Evolutionary conservation across 2,113 vertebrate genomes (phyloP), one percentile per base, ranked within the genome.

Genomic region (Chloropsis cyanopogon): DNA sequence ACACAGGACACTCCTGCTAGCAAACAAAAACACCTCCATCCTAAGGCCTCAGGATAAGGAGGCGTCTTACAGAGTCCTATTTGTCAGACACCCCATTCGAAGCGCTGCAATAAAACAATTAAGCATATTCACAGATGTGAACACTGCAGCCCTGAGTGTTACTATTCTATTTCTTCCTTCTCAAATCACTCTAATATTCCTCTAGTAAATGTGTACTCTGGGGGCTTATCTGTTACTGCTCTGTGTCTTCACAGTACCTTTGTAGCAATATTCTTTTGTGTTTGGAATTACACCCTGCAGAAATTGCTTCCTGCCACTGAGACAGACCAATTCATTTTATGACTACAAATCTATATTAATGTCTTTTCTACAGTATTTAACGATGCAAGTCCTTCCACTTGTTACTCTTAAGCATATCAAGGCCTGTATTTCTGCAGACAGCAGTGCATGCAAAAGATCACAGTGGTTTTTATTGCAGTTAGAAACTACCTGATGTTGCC

Each of bases 301-400:
- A 96, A 94, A 83, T 75, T 16, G 4, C 86, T 94, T 95, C 76
- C 88, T 92, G 92, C 57, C 71, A 81, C 59, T 2, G 37, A 96
- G 87, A 86, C 68, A 83, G 82, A 80, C 21, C 82, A 81, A 88
- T 84, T 92, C 82, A 78, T 87, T 93, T 94, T 77, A 50, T 81
- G 75, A 95, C 92, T 95, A 84, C 23, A 86, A 93, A 92, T 93
- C 75, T 79, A n/a, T 91, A 92, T 86, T 88, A 64, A 86, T 90
- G 80, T 75, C 49, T 93, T 84, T 82, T 86, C 76, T 60, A 18
- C 41, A 78, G 64, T 68, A 94, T 83, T 88, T 86, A 92, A 93
- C 1, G 3, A 90, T 53, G 47, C 22, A 50, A 78, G 76, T 47
- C 72, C 88, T 90, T 95, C 52, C 60, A 49, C 66, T 92, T 75